Conservation (phyloP, 2,113 vertebrate species). For the Recurvirostra avosetta region DNA sequence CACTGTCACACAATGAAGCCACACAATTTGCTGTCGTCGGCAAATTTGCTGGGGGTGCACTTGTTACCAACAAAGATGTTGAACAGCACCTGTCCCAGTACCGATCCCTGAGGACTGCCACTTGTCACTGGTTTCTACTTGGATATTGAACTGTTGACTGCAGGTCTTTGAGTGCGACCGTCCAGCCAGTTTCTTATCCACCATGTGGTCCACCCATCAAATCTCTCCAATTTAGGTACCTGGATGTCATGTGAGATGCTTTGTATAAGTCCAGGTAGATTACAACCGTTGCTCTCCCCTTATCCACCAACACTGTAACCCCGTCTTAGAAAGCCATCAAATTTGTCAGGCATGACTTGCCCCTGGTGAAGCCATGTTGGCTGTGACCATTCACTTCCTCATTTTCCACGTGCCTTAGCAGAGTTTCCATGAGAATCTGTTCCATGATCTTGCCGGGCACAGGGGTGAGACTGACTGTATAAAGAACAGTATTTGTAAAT, state of each 20-base stretch:
- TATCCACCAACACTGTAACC: background rate
- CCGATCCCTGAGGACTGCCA: background rate
- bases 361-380: background rate
- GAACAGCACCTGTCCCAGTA: background rate
- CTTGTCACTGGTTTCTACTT: background rate
- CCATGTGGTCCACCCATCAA: background rate
- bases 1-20: background rate
- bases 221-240: background rate
- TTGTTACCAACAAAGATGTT: background rate
- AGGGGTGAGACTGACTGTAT: background rate
- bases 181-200: background rate
- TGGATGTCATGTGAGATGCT: background rate
- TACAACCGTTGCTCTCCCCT: background rate
- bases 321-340: background rate
- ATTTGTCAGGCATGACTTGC: background rate
- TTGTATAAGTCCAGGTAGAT: background rate
- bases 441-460: background rate
- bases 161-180: background rate
- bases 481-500: background rate
- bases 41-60: background rate
- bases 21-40: background rate
- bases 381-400: background rate
- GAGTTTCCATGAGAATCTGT: background rate
- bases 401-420: background rate
- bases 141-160: background rate